Evolutionary conservation across 2,113 vertebrate species (phyloP).

Genomic region (Pica pica): DNA sequence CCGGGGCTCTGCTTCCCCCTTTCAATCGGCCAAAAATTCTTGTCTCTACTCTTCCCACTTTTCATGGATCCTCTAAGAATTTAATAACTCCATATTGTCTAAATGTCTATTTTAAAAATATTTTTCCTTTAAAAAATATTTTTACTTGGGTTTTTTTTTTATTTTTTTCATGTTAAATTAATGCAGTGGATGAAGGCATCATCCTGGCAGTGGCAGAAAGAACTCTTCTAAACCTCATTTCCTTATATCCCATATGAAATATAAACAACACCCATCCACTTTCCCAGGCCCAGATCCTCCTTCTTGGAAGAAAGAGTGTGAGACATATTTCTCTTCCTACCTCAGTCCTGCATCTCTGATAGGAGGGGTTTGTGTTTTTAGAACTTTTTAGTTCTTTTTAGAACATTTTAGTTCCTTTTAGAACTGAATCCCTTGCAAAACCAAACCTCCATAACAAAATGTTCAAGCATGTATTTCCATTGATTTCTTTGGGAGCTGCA

Average conservation of each 20-base stretch:
- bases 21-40: background rate
- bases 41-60: background rate
- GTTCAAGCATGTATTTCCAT: background rate
- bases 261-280: background rate
- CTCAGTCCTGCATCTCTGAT: background rate
- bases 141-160: too few relatives aligned
- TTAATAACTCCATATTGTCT: background rate
- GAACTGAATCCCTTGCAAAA: background rate
- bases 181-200: background rate
- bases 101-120: background rate
- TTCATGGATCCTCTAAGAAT: background rate
- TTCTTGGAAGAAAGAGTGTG: background rate
- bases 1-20: background rate
- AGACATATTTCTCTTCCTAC: background rate
- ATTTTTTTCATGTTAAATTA: background rate
- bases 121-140: background rate
- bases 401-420: background rate
- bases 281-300: background rate
- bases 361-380: background rate
- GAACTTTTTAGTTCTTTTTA: background rate
- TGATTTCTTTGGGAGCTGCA: background rate
- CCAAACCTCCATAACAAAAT: background rate
- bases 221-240: background rate
- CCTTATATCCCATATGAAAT: background rate
- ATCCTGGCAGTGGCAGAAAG: background rate